phyloP scores from a whole-genome alignment of 92 coral and sea anemone genomes.

The Epizoanthus illoricatus region DNA sequence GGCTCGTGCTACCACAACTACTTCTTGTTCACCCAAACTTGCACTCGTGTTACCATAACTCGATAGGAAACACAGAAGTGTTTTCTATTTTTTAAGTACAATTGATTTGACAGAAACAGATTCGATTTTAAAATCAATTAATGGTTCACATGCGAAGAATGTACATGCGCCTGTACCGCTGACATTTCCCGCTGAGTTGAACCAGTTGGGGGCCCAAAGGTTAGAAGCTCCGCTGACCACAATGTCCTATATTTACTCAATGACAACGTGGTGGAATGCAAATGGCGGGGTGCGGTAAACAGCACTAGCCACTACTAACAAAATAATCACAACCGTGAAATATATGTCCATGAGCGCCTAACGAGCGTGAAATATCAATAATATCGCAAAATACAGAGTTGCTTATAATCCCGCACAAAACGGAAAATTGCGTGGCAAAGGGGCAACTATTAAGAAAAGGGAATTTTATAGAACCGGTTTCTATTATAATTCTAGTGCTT shows the following conservation, averaged over 20 bases:
- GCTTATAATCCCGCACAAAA: neutral
- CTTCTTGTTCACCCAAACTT: no score
- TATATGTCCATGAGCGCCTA: conserved; percentile 21
- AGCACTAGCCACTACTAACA: conserved; percentile 3
- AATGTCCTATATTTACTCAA: neutral
- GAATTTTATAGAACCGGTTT: neutral
- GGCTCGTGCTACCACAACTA: no score
- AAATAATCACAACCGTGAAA: conserved; percentile 32
- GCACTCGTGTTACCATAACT: no score
- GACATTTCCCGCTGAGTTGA: no score
- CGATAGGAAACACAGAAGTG: no score
- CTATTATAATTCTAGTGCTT: no score
- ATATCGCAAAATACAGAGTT: neutral
- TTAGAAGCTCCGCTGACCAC: conserved; percentile 27
- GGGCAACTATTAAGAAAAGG: neutral
- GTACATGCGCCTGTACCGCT: no score
- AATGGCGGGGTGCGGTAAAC: conserved; percentile 5
- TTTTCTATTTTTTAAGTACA: no score
- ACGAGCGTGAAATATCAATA: conserved; percentile 12
- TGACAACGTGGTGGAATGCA: conserved; percentile 34
- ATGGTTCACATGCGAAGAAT: no score
- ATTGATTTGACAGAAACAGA: no score
- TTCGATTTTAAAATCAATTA: no score
- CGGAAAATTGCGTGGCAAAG: neutral
- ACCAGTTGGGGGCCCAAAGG: no score